Evolutionary conservation across 2,797 vertebrate genomes (phyloP).

Genomic region (Cryptoblepharus egeriae): DNA sequence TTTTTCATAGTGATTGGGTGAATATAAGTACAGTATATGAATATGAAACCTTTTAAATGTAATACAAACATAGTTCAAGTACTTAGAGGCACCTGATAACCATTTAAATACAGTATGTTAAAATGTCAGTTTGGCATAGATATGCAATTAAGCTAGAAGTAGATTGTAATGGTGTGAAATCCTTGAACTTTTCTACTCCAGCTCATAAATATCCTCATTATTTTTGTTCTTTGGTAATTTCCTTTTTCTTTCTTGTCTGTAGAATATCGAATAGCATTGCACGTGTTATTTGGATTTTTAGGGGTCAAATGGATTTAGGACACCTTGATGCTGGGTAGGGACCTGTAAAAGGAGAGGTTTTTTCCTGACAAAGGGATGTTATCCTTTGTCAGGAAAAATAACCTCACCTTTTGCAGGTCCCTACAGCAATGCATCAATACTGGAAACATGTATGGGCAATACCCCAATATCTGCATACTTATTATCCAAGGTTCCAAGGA

Average conservation of each 20-base stretch:
- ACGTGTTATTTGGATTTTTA: neutral
- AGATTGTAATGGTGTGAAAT: neutral
- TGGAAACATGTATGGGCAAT: no score
- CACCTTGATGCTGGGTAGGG: no score
- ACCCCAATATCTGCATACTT: no score
- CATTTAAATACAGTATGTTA: neutral
- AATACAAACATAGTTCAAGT: neutral
- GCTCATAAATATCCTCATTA: neutral
- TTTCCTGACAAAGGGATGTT: no score
- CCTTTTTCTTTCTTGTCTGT: neutral
- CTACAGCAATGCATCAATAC: no score
- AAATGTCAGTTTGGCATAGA: neutral
- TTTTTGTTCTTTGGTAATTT: neutral
- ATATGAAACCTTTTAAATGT: neutral
- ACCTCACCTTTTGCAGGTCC: no score
- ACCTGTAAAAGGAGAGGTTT: no score
- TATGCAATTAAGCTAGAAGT: neutral
- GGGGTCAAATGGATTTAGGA: no score
- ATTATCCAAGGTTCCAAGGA: no score
- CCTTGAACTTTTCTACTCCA: neutral
- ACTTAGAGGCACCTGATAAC: slow-evolving; percentile 3
- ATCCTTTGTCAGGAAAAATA: no score
- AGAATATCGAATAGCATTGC: neutral
- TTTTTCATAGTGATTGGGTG: neutral
- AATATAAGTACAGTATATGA: neutral